phyloP scores from a whole-genome alignment of 2,113 vertebrate genomes.

The Podocnemis expansa region DNA sequence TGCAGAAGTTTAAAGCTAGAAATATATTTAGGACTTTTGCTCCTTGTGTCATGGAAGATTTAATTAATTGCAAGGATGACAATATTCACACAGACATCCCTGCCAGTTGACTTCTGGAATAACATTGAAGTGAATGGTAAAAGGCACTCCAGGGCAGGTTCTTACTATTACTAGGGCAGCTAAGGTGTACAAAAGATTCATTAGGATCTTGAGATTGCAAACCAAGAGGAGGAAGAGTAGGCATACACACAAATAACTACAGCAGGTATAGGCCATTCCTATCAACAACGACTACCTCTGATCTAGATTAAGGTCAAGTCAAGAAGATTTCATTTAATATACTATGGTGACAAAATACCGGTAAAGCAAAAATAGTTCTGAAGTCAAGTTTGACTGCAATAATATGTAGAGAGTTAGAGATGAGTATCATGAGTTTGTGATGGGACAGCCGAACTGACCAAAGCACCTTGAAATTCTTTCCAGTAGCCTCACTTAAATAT shows the following conservation, averaged over 20 bases:
- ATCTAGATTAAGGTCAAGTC: background rate
- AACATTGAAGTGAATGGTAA: background rate
- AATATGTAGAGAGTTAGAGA: background rate
- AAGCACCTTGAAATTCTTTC: background rate
- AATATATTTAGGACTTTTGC: background rate
- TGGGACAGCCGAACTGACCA: background rate
- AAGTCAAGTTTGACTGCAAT: background rate
- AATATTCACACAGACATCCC: background rate
- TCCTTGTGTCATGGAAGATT: background rate
- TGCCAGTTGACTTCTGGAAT: background rate
- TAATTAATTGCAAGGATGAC: background rate
- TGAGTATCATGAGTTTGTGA: background rate
- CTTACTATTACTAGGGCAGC: background rate
- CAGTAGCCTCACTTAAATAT: background rate
- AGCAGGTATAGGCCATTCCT: background rate
- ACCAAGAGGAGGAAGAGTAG: background rate
- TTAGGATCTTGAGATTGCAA: background rate
- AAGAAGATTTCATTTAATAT: background rate
- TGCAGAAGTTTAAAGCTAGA: background rate
- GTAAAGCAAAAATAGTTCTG: background rate
- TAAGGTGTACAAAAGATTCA: background rate
- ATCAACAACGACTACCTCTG: background rate
- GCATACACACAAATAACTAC: background rate
- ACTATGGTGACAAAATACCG: background rate
- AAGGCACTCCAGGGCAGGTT: background rate